These are phyloP conservation scores for Hirtodrosophila duncani DNA, from an alignment of 2,888 invertebrate species.

Conservation along the genomic window DNA sequence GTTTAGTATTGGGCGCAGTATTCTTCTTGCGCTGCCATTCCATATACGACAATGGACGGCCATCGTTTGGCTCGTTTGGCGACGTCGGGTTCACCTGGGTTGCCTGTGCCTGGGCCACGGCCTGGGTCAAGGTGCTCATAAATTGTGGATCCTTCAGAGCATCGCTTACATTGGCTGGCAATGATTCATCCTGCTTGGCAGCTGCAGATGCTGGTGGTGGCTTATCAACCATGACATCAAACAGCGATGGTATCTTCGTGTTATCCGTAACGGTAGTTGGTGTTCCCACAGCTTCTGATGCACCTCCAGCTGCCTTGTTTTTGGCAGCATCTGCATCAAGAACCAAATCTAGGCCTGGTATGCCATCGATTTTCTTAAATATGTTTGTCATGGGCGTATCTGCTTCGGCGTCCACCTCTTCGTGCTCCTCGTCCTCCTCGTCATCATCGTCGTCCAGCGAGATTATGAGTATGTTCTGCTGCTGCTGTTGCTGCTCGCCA, in stretches of 20 bases:
- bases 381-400: slow-evolving; percentile 59
- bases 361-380: slow-evolving; percentile 79
- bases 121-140: slow-evolving; percentile 72
- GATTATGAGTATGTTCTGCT: slow-evolving; percentile 50
- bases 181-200: slow-evolving; percentile 4
- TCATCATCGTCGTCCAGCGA: slow-evolving; percentile 62
- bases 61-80: slow-evolving; percentile 15
- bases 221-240: slow-evolving; percentile 65
- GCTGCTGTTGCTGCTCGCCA: slow-evolving; percentile 35
- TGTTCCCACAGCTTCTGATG: neutral
- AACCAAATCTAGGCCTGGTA: slow-evolving; percentile 87
- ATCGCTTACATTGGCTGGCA: slow-evolving; percentile 57
- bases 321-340: slow-evolving; percentile 76
- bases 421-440: slow-evolving; percentile 13
- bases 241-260: slow-evolving; percentile 71
- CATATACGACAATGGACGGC: slow-evolving; percentile 51
- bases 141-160: slow-evolving; percentile 74
- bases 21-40: slow-evolving; percentile 68
- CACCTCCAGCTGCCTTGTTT: neutral
- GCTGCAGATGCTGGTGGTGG: neutral
- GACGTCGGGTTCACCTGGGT: neutral
- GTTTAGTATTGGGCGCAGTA: neutral
- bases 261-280: neutral
- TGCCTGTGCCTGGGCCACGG: slow-evolving; percentile 69
- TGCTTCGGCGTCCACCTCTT: neutral